Evolutionary conservation across 2,113 vertebrate species (phyloP).

Genomic region (Brachypteracias leptosomus): DNA sequence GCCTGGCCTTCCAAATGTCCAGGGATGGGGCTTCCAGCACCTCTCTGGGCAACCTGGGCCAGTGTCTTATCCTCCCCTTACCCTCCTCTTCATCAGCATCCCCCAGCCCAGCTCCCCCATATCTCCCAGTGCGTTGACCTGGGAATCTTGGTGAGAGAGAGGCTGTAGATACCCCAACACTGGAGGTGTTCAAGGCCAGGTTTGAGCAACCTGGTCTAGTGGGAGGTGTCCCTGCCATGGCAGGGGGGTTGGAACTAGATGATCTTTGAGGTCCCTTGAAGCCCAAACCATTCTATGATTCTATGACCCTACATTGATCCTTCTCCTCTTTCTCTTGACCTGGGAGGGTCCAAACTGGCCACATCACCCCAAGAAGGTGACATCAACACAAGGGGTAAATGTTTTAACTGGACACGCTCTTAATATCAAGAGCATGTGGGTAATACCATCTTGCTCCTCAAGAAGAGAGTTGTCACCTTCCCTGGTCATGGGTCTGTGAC

Average conservation of each 20-base stretch:
- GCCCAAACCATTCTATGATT: too few relatives aligned
- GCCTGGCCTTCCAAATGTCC: not conserved
- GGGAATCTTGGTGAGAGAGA: not conserved
- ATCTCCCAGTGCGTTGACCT: fast-evolving
- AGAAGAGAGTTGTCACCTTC: not conserved
- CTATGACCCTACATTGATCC: fast-evolving
- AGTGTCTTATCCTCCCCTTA: not conserved
- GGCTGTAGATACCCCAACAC: too few relatives aligned
- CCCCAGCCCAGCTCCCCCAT: not conserved
- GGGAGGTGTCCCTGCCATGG: too few relatives aligned
- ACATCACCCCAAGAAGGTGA: fast-evolving
- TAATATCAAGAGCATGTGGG: not conserved
- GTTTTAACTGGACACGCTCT: fast-evolving
- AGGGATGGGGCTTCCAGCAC: not conserved
- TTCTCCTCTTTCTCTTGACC: not conserved
- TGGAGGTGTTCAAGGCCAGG: too few relatives aligned
- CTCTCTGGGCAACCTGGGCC: not conserved
- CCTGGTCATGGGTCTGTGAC: not conserved
- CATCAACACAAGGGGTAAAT: not conserved
- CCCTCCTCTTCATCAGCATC: not conserved
- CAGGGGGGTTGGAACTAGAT: too few relatives aligned
- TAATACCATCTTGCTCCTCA: not conserved
- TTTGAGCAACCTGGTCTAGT: too few relatives aligned
- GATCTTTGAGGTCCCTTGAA: too few relatives aligned
- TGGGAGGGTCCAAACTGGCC: not conserved